Conservation (phyloP, 1,140 invertebrate genomes). For the Sarcophaga peregrina region DNA sequence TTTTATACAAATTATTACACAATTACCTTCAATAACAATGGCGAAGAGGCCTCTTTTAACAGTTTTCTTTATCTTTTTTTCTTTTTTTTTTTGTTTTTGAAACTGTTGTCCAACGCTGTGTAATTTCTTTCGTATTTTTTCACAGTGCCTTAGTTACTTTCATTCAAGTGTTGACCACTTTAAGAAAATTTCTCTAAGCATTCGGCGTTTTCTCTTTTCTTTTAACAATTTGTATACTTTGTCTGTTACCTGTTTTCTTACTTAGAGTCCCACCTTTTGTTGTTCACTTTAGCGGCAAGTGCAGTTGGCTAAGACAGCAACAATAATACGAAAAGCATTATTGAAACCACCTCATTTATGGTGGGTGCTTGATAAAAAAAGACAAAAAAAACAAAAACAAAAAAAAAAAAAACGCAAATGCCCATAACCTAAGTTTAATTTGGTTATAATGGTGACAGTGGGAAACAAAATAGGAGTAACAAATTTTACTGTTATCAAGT, state of each 20-base stretch:
- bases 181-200: not conserved
- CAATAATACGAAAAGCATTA: not conserved
- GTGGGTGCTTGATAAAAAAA: not conserved
- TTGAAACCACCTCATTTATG: not conserved
- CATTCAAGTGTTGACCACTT: slow-evolving; percentile 10
- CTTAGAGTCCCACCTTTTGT: not conserved
- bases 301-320: not conserved
- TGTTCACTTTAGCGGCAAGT: not conserved
- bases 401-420: no score
- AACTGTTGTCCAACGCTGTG: no score
- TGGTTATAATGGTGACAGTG: no score
- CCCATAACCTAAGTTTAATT: no score
- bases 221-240: not conserved
- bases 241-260: not conserved
- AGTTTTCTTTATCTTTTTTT: no score
- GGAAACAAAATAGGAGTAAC: no score
- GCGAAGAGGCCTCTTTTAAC: no score
- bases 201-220: not conserved
- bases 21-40: not conserved
- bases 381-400: no score
- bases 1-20: slow-evolving; percentile 5
- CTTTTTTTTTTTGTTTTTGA: no score
- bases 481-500: no score
- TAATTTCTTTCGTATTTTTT: no score
- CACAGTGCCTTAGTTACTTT: not conserved